Percentiles rank a stretch among this genome's conserved stretches.
phyloP scores from a whole-genome alignment of 2,888 invertebrate genomes.

The Nomada ferruginata region DNA sequence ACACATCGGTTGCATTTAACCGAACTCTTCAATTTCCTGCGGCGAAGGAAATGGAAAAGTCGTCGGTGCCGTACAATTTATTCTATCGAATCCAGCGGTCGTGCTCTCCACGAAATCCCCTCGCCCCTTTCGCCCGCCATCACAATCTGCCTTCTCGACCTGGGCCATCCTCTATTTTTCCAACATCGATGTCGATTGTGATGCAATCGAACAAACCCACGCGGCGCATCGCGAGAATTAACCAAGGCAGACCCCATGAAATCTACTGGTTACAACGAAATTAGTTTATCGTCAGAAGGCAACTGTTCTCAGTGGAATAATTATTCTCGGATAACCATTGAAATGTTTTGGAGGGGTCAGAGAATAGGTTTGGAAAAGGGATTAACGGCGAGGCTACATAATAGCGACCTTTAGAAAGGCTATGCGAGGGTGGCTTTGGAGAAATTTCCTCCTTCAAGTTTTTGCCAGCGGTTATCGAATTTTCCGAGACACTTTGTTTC shows the following conservation, averaged over 20 bases:
- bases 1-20: slow-evolving; percentile 61
- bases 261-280: not conserved
- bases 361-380: slow-evolving; percentile 6
- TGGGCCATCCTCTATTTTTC: not conserved
- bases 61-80: slow-evolving; percentile 68
- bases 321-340: slow-evolving; percentile 6
- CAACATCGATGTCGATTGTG: slow-evolving; percentile 8
- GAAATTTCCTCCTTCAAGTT: not conserved
- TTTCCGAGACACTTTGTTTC: slow-evolving; percentile 8
- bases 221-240: not conserved
- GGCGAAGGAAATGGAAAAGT: slow-evolving; percentile 76
- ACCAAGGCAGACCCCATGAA: not conserved
- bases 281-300: slow-evolving; percentile 2
- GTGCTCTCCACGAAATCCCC: slow-evolving; percentile 50
- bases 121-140: slow-evolving; percentile 34
- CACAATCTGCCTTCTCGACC: not conserved
- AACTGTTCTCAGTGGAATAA: not conserved
- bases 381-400: slow-evolving; percentile 4
- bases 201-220: not conserved
- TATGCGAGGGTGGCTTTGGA: not conserved
- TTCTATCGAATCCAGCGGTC: slow-evolving; percentile 64
- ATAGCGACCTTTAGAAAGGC: not conserved
- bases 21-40: slow-evolving; percentile 71
- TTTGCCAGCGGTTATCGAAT: not conserved
- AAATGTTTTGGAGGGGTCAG: not conserved